phyloP scores from a whole-genome alignment of 2,888 invertebrate species.

The Cyclophora punctaria region DNA sequence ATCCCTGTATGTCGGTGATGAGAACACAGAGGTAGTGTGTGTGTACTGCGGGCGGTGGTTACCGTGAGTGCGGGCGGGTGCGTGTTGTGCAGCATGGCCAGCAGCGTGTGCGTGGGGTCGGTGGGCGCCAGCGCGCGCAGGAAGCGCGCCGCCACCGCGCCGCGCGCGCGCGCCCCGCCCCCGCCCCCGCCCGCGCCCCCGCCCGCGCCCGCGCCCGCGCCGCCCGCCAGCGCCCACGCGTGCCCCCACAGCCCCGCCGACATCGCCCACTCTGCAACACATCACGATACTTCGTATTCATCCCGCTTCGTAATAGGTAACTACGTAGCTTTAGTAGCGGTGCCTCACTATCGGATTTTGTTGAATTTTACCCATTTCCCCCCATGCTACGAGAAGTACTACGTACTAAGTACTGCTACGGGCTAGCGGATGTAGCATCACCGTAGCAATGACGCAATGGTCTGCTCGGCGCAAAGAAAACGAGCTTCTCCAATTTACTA shows the following conservation, averaged over 20 bases:
- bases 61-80: conserved; percentile 80
- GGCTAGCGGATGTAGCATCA: too few species aligned
- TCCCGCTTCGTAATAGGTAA: neutral
- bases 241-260: conserved; percentile 93
- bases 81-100: conserved; percentile 91
- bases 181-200: conserved; percentile 85
- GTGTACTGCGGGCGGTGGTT: conserved; percentile 36
- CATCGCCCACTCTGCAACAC: conserved; percentile 88
- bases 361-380: too few species aligned
- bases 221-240: conserved; percentile 91
- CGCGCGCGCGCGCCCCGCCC: conserved; percentile 85
- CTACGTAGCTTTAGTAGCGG: neutral
- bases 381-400: too few species aligned
- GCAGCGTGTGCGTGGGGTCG: conserved; percentile 95
- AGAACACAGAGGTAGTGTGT: too few species aligned
- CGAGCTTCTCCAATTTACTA: neutral
- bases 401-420: too few species aligned
- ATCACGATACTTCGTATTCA: too few species aligned
- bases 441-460: too few species aligned
- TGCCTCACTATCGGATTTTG: too few species aligned
- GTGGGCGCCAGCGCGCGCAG: conserved; percentile 86
- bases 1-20: too few species aligned
- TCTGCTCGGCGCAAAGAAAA: too few species aligned
- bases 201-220: conserved; percentile 80
- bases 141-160: conserved; percentile 91